Evolutionary conservation across 2,888 invertebrate species (phyloP), one percentile per base, ranked within the genome.

Genomic region (Synanthedon myopaeformis): DNA sequence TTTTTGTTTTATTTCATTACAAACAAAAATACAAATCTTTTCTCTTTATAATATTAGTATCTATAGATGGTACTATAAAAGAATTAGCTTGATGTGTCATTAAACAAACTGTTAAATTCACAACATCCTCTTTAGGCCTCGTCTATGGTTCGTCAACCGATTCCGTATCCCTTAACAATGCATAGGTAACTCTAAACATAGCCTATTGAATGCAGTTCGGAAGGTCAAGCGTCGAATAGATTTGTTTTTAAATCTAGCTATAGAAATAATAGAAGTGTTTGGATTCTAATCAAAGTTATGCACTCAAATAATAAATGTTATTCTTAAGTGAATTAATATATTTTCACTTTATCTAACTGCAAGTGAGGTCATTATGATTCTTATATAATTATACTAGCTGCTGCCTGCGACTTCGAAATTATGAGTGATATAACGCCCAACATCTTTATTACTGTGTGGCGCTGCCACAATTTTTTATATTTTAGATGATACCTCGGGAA

Each of bases 211-310:
- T 59, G 57, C 56, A 50, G 60, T 59, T 53, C n/a, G 55, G 60
- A 65, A 65, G 66, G 65, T 61, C 63, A 42, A 4, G 51, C 42
- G 55, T 62, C 66, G 60, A 65, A 64, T 58, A 63, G 19, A 49
- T 58, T 65, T 71, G 68, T 72, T 70, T 64, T 65, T 60, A 65
- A 62, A 57, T 54, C 60, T 56, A 57, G 48, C 8, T 17, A 49
- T 56, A 66, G 49, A 17, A 61, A 59, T 58, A 60, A 61, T 59
- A 49, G 58, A 23, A 56, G 55, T 64, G 63, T 61, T 66, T 53
- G 53, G 55, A 51, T 53, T 54, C 56, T 53, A 54, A 55, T 60
- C 61, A 53, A 67, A 66, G 61, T 61, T 57, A 59, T 56, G 53
- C 51, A 45, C 52, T 56, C 56, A 48, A 61, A 68, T 66, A 66